Evolutionary conservation across 2,888 invertebrate species (phyloP), one percentile per base, ranked within the genome.

Genomic region (Altica lythri): DNA sequence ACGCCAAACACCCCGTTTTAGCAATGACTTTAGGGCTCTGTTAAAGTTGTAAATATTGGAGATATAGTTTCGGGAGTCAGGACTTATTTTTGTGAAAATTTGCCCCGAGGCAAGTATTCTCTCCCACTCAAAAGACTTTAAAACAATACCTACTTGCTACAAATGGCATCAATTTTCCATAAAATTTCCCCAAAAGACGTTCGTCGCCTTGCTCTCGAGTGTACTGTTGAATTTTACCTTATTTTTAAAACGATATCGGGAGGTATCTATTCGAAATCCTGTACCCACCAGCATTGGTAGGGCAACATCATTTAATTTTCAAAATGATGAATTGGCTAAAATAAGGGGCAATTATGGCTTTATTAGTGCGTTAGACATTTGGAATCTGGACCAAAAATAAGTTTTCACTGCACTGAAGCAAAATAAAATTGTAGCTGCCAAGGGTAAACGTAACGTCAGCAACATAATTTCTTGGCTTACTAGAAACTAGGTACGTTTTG

Each of bases 41-140:
- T n/a, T n/a, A n/a, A n/a, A n/a, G n/a, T n/a, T n/a, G n/a, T n/a
- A n/a, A n/a, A n/a, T n/a, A n/a, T n/a, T n/a, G n/a, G n/a, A n/a
- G n/a, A n/a, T n/a, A n/a, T n/a, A n/a, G n/a, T n/a, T n/a, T n/a
- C n/a, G n/a, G n/a, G n/a, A n/a, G n/a, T n/a, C n/a, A n/a, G n/a
- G n/a, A n/a, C n/a, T n/a, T n/a, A n/a, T n/a, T n/a, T n/a, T n/a
- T n/a, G n/a, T n/a, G n/a, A n/a, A n/a, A n/a, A n/a, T n/a, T n/a
- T n/a, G n/a, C n/a, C n/a, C 43, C 43, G 27, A 43, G 43, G 43
- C 43, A 43, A 43, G 29, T 35, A 43, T 43, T 32, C 22, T 43
- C 43, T 29, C 5, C 16, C 4, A 16, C 13, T 6, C 38, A 6
- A n/a, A 13, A 38, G 38, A 14, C 6, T 17, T 38, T 10, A 6